Base-by-base conservation (phyloP, 2,888 invertebrate genomes). In the Chrysodeixis includens region DNA sequence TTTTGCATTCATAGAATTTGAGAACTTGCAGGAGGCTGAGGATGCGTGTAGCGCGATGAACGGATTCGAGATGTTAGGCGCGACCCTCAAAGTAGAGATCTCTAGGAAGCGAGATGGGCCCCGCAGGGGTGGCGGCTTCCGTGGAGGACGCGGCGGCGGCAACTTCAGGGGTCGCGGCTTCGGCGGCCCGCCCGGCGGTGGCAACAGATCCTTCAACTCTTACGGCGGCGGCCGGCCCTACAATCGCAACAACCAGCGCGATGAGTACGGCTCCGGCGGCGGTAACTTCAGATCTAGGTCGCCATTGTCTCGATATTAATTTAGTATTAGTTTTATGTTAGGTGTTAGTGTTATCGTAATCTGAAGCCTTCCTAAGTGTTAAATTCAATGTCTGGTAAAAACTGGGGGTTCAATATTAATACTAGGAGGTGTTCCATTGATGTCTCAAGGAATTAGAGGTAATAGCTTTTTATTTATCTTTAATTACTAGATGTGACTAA, bases 1-100 rank as follows among this genome's bases (percentile, higher is more conserved):
- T 87, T 99, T 98, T 94, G 98, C 98, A 76, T 98, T 98, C 95
- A 98, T 98, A 91, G 98, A 98, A 95, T 99, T 98, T 93, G 97
- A 97, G 90, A 98, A 97, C 93, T 96, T 97, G 91, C 97, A 97
- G 88, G 98, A 98, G 94, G 98, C 98, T 46, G 98, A 98, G 90
- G 97, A 97, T 86, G 98, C 98, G 74, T 98, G 98, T 94, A 97
- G 97, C 91, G 97, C 97, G 86, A 96, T 98, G 95, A 98, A 98
- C 87, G 98, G 98, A 75, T 97, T 97, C 77, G 98, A 98, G 91
- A 96, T 98, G 88, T 95, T 98, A 95, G 98, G 98, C 83, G 97
- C 97, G 83, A 98, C 98, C 86, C 95, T 98, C 78, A 96, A 98
- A 86, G 98, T 98, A 71, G 98, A 98, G 94, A 97, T 98, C 83